Base-by-base conservation (phyloP, 1,140 invertebrate genomes). In the Drosophila punjabiensis region DNA sequence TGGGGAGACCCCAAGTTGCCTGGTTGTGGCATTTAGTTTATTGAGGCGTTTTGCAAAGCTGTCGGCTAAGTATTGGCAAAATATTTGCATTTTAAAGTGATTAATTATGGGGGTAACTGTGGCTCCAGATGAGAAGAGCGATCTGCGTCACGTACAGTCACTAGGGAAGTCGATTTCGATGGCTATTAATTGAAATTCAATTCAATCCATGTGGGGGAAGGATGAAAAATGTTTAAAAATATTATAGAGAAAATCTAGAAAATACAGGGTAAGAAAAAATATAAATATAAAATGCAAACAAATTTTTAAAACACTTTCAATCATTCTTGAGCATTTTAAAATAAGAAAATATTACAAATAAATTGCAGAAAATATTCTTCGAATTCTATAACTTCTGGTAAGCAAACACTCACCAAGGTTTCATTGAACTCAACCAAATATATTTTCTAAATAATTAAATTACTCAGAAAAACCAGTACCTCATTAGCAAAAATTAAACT, bases 31-130 rank as follows among this genome's bases (percentile, higher is more conserved):
- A 76, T 82, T 86, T 76, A 79, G 67, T 74, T 82, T 86, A 86
- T 82, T 85, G 79, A 86, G 73, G 50, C 68, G 35, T 56, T 84
- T 84, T 61, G 41, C 65, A 55, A 45, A 35, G 28, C 69, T 73
- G 62, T 55, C 59, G 35, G 32, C 45, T 20, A 64, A 43, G 58
- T 56, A 77, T 76, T 78, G 64, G 56, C 53, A 62, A 68, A 65
- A 68, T 87, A 82, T 86, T 86, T 82, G 61, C 80, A 80, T 80
- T 88, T 79, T 83, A 73, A 76, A 88, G 78, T 80, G 79, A 86
- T 86, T 87, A 87, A 87, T 87, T 69, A 76, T 69, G 9, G 2
- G 10, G 39, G 35, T 11, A 45, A 28, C 48, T 56, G 18, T 18
- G 28, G 28, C 16, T n/a, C n/a, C n/a, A 24, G 13, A 52, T 32